phyloP scores from a whole-genome alignment of 2,113 vertebrate genomes.

The Siniperca chuatsi region DNA sequence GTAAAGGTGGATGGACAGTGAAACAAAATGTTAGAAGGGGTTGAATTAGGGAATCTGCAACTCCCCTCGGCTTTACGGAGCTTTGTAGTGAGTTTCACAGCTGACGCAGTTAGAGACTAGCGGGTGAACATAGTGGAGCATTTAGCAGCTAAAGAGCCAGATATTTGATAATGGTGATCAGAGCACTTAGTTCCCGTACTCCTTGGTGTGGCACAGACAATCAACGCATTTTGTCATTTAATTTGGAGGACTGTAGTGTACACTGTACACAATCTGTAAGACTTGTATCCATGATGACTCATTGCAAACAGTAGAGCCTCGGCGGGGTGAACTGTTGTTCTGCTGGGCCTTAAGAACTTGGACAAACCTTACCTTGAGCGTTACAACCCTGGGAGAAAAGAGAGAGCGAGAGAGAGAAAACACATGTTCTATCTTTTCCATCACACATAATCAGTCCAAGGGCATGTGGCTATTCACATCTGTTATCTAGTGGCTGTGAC shows the following conservation, averaged over 20 bases:
- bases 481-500: conserved; percentile 4
- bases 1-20: too few relatives aligned
- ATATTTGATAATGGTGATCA: too few relatives aligned
- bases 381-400: neutral
- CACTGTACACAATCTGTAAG: too few relatives aligned
- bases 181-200: neutral
- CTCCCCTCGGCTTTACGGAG: too few relatives aligned
- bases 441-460: conserved; percentile 11
- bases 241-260: neutral
- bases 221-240: neutral
- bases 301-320: neutral
- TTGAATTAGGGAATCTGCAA: too few relatives aligned
- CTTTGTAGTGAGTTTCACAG: too few relatives aligned
- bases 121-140: too few relatives aligned
- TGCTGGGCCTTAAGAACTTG: neutral
- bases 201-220: too few relatives aligned
- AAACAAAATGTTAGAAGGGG: too few relatives aligned
- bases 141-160: too few relatives aligned
- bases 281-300: neutral
- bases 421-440: neutral
- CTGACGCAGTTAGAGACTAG: too few relatives aligned
- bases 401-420: neutral
- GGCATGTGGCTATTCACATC: neutral
- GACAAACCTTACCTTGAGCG: neutral
- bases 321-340: neutral